phyloP scores from a whole-genome alignment of 2,113 vertebrate genomes.

The Jaculus jaculus region DNA sequence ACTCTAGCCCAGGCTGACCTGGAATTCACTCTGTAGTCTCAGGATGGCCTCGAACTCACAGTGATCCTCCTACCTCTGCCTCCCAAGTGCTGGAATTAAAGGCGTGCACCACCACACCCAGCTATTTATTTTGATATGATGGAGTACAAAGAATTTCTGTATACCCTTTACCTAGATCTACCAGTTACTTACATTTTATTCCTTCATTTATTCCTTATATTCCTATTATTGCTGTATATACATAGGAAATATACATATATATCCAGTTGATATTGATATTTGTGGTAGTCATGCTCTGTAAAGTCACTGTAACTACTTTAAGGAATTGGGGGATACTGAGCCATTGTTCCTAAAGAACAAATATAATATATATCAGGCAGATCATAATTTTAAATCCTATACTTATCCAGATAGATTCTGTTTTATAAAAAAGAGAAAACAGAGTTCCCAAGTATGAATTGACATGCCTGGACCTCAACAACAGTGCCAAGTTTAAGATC shows the following conservation, averaged over 20 bases:
- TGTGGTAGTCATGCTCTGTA: not conserved
- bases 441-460: not conserved
- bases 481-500: not conserved
- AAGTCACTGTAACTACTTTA: not conserved
- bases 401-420: not conserved
- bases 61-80: no score
- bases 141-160: conserved; percentile 43
- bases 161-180: conserved; percentile 19
- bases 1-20: no score
- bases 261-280: not conserved
- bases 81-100: no score
- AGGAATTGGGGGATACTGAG: conserved; percentile 1
- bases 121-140: conserved; percentile 44
- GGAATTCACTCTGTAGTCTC: no score
- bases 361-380: not conserved
- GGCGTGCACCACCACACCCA: no score
- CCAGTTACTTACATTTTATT: conserved; percentile 36
- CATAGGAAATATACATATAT: not conserved
- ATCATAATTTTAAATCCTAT: conserved; percentile 38
- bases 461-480: not conserved
- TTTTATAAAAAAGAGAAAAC: conserved; percentile 21
- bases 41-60: no score
- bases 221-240: not conserved
- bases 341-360: conserved; percentile 20
- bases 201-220: not conserved